Conservation (phyloP, 30 jellyfish, hydroid and myxozoan species). For the Pelagia noctiluca region DNA sequence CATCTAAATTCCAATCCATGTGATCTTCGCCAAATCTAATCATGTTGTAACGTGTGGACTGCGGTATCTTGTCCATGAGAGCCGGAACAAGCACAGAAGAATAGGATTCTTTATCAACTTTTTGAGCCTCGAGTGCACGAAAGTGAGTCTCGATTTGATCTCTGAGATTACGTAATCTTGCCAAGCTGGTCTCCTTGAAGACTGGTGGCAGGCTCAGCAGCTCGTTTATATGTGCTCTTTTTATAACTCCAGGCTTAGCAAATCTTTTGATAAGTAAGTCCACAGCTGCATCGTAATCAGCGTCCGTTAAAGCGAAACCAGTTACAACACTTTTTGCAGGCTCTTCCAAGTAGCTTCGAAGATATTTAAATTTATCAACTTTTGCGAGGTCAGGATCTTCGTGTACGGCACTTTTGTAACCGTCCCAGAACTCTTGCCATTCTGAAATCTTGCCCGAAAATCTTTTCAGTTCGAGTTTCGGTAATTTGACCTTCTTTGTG, state of each 20-base stretch:
- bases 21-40: constrained; percentile 19
- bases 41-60: constrained; percentile 7
- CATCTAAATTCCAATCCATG: constrained; percentile 32
- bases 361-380: too few relatives aligned
- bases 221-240: constrained; percentile 37
- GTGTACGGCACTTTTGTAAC: constrained; percentile 38
- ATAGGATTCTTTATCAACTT: not conserved
- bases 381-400: constrained; percentile 29
- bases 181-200: constrained; percentile 1
- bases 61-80: constrained; percentile 25
- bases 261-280: constrained; percentile 1
- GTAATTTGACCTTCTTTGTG: constrained; percentile 21
- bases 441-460: constrained; percentile 38
- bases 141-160: constrained; percentile 31
- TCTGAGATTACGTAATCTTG: constrained; percentile 10
- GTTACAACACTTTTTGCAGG: constrained; percentile 35
- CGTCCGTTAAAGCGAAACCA: constrained; percentile 35
- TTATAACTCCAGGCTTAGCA: too few relatives aligned
- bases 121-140: constrained; percentile 17
- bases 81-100: constrained; percentile 18
- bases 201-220: constrained; percentile 22
- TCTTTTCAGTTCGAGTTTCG: constrained; percentile 17
- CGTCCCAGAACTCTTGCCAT: constrained; percentile 32
- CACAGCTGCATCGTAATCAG: constrained; percentile 29
- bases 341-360: constrained; percentile 35